A percentile compares a stretch with the other conserved stretches of the same genome.
These are phyloP conservation scores for Diadegma fenestrale DNA, from an alignment of 2,888 invertebrate species.

Conservation along the genomic window DNA sequence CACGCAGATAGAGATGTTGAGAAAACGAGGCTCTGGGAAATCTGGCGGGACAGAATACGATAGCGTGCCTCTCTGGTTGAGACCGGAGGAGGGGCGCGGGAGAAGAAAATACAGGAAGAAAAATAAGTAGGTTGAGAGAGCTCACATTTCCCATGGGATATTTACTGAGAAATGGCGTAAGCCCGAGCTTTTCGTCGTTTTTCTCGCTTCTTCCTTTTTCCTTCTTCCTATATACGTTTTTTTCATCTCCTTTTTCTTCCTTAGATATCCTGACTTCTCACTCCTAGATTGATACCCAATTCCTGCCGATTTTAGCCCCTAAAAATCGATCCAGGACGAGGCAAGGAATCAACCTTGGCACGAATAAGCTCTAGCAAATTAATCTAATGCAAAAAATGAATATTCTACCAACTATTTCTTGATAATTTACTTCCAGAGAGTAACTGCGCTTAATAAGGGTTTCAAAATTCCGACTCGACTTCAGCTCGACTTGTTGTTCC, in stretches of 20 bases:
- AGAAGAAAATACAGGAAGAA: slow-evolving; percentile 58
- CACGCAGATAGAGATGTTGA: slow-evolving; percentile 29
- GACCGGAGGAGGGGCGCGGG: slow-evolving; percentile 34
- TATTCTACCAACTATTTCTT: neutral
- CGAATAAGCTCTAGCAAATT: neutral
- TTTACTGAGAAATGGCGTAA: slow-evolving; percentile 73
- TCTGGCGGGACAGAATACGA: slow-evolving; percentile 66
- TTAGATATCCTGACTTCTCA: slow-evolving; percentile 76
- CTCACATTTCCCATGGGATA: slow-evolving; percentile 76
- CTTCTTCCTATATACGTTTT: slow-evolving; percentile 35
- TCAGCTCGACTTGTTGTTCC: neutral
- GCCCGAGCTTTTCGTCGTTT: slow-evolving; percentile 62
- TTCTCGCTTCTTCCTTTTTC: slow-evolving; percentile 1
- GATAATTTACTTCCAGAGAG: neutral
- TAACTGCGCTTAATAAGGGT: neutral
- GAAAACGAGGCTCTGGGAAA: slow-evolving; percentile 65
- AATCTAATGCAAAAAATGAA: slow-evolving; percentile 64
- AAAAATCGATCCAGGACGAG: slow-evolving; percentile 80
- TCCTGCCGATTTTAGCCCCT: slow-evolving; percentile 82
- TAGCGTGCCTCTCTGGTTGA: slow-evolving; percentile 45
- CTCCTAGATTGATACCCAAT: slow-evolving; percentile 84
- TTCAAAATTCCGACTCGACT: neutral
- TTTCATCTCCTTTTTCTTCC: neutral
- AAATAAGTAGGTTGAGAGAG: slow-evolving; percentile 66
- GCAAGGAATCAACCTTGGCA: slow-evolving; percentile 74